These are phyloP conservation scores for Ectemnius cavifrons DNA, from an alignment of 2,888 invertebrate genomes.

Conservation along the genomic window DNA sequence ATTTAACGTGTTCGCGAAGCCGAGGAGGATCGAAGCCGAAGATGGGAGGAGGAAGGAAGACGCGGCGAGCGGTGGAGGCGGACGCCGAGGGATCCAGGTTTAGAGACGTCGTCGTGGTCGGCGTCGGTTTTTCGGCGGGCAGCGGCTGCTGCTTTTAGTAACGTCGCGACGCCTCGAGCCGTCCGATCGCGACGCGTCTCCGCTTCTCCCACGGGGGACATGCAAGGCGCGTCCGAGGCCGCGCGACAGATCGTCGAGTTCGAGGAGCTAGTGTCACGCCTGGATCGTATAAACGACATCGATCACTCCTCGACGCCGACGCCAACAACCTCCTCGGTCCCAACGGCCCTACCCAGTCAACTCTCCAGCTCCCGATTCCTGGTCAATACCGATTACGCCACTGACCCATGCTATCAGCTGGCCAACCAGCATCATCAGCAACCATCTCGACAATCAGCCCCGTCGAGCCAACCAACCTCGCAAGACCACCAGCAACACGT, in stretches of 20 bases:
- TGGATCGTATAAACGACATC: slow-evolving; percentile 73
- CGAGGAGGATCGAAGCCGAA: slow-evolving; percentile 5
- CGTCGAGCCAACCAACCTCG: slow-evolving; percentile 1
- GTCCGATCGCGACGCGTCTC: slow-evolving; percentile 55
- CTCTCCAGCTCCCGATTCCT: slow-evolving; percentile 8
- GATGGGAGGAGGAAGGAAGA: slow-evolving; percentile 10
- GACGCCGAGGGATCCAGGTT: slow-evolving; percentile 40
- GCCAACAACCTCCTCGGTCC: slow-evolving; percentile 24
- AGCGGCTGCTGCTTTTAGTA: slow-evolving; percentile 64
- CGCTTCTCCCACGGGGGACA: slow-evolving; percentile 55
- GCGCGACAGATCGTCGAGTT: slow-evolving; percentile 76
- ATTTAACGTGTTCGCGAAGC: background rate
- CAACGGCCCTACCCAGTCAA: slow-evolving; percentile 28
- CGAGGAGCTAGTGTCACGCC: slow-evolving; percentile 75
- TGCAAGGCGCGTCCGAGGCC: slow-evolving; percentile 70
- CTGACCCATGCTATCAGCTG: slow-evolving; percentile 12
- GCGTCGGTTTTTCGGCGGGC: slow-evolving; percentile 25
- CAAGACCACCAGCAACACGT: slow-evolving; percentile 69
- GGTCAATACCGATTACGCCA: slow-evolving; percentile 12
- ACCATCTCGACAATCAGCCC: slow-evolving; percentile 13
- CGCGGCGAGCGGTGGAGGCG: slow-evolving; percentile 15
- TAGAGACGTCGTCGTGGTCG: slow-evolving; percentile 33
- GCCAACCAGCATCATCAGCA: slow-evolving; percentile 27
- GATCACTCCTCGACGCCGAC: slow-evolving; percentile 27
- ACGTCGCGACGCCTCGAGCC: slow-evolving; percentile 69